Evolutionary conservation across 1,140 invertebrate species (phyloP).

Genomic region (Stegodyphus mimosarum): DNA sequence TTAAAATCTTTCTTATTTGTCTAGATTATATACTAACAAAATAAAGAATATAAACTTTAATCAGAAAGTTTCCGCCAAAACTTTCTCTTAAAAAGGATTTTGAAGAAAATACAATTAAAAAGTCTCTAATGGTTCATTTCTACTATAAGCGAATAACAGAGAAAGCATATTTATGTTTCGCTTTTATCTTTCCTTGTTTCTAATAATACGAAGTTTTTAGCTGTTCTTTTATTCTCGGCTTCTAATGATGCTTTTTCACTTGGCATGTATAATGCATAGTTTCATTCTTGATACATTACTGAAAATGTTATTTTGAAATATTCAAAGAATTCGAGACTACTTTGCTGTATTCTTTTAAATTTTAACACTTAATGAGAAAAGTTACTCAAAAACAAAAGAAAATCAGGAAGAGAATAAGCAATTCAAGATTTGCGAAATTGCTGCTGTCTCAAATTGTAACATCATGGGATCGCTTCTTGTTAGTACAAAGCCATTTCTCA

Average conservation of each 20-base stretch:
- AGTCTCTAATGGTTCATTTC: too few relatives aligned
- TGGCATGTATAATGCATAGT: too few relatives aligned
- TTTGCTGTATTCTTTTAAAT: slow-evolving; percentile 7
- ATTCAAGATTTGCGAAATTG: background rate
- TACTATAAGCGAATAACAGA: background rate
- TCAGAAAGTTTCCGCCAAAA: slow-evolving; percentile 40
- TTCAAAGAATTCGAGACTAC: slow-evolving; percentile 6
- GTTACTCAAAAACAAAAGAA: slow-evolving; percentile 1
- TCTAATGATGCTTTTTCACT: slow-evolving; percentile 26
- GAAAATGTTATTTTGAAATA: slow-evolving; percentile 31
- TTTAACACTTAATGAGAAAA: slow-evolving; percentile 31
- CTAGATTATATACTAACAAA: too few relatives aligned
- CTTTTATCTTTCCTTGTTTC: background rate
- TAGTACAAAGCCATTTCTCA: too few relatives aligned
- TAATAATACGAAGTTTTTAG: slow-evolving; percentile 26
- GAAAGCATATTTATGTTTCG: slow-evolving; percentile 6
- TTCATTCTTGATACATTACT: slow-evolving; percentile 12
- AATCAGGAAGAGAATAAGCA: slow-evolving; percentile 2
- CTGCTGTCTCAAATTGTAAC: background rate
- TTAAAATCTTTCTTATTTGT: too few relatives aligned
- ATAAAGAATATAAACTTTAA: slow-evolving; percentile 18
- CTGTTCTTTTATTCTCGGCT: background rate
- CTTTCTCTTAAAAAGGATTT: too few relatives aligned
- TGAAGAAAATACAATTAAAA: too few relatives aligned
- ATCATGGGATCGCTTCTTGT: background rate